Conservation (phyloP, 2,797 vertebrate species). For the Monodelphis domestica region DNA sequence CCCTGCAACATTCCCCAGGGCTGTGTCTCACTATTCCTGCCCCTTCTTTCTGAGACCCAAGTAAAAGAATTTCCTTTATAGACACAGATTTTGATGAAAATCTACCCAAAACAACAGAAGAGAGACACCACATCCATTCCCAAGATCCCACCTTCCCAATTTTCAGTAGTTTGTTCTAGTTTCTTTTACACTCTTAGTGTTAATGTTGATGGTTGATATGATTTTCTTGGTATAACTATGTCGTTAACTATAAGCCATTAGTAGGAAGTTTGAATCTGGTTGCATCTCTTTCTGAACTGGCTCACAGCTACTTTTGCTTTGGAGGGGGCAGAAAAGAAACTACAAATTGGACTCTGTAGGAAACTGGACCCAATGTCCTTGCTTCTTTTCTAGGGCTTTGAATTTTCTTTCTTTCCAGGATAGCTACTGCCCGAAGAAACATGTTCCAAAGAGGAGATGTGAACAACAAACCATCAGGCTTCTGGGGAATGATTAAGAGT, state of each 20-base stretch:
- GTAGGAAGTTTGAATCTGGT: not conserved
- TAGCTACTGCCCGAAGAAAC: conserved; percentile 95
- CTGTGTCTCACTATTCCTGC: not conserved
- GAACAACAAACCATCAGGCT: conserved; percentile 94
- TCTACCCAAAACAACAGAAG: not conserved
- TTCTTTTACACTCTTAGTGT: conserved; percentile 14
- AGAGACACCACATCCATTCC: not conserved
- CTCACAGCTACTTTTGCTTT: conserved; percentile 58
- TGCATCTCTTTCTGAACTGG: conserved; percentile 59
- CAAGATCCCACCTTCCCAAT: not conserved
- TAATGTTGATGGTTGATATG: not conserved
- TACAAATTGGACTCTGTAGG: conserved; percentile 15
- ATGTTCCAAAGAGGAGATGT: conserved; percentile 98
- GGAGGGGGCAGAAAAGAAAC: conserved; percentile 30
- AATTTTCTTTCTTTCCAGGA: conserved; percentile 86
- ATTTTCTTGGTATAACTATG: not conserved
- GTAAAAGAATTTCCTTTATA: not conserved
- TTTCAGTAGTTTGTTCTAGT: not conserved
- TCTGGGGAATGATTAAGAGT: conserved; percentile 99
- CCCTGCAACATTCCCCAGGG: not conserved
- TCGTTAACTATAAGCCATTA: not conserved
- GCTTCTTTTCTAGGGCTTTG: conserved; percentile 44
- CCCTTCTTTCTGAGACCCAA: not conserved
- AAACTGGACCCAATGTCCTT: not conserved
- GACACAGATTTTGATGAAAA: not conserved